Base-by-base conservation (phyloP, 2,888 invertebrate species). In the Disparrhopalites patrizii region DNA sequence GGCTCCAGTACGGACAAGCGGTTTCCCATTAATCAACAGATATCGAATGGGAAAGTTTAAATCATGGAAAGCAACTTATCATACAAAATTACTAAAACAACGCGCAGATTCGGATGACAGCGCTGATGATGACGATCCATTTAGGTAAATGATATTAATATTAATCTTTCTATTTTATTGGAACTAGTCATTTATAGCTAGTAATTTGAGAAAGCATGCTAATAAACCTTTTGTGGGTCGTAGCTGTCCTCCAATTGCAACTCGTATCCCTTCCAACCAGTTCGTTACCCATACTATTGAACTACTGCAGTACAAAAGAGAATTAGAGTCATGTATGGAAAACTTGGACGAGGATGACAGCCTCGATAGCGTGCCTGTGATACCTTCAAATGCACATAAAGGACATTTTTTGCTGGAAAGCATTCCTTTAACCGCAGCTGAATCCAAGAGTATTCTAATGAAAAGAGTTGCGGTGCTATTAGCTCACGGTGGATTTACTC, bases 401-500 rank as follows among this genome's bases (percentile, higher is more conserved):
- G 56, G 57, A 3, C 64, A 63, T 1, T 55, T 67, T 10, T 28
- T 61, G 23, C 4, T 33, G 20, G 52, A 65, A 10, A 67, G 47
- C 47, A 51, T 66, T 23, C 67, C 58, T 20, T 43, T 67, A n/a
- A 67, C 62, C 1, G 31, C 31, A 13, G 50, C 54, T 20, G 66
- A 71, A 55, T 66, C 56, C 2, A 68, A 70, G 43, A 50, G 62
- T 33, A 65, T 71, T 28, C 54, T 71, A 18, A 67, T 68, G 36
- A 58, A 70, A 60, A 57, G 67, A 38, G 27, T 73, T 3, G 60
- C 69, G n/a, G 27, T 70, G 10, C 54, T 62, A 30, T 38, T 71
- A 3, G 70, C 73, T 18, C 68, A 68, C 52, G 66, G 57, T n/a
- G 73, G 73, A 20, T 73, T 70, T 38, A 73, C 71, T 28, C 66